A percentile compares a stretch with the other conserved stretches of the same genome.
Evolutionary conservation across 2,797 vertebrate genomes (phyloP).

Genomic region (Alfaro cultratus): DNA sequence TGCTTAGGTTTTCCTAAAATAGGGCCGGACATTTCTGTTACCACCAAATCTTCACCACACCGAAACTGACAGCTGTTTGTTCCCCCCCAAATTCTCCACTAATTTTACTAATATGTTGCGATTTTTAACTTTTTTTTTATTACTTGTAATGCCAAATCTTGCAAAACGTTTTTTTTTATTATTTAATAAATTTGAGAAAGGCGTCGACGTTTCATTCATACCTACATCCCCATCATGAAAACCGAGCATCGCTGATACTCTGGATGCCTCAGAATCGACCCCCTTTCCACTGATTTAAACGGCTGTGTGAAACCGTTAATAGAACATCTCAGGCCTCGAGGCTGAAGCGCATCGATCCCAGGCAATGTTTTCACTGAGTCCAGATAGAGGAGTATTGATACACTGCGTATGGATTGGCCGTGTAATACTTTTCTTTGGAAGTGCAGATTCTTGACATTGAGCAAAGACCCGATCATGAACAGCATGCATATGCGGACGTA

Average conservation of each 20-base stretch:
- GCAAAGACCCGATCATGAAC: slow-evolving; percentile 39
- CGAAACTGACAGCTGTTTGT: rapidly evolving
- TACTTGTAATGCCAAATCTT: slow-evolving; percentile 1
- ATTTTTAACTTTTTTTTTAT: not conserved
- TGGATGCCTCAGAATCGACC: slow-evolving; percentile 63
- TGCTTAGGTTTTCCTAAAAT: not conserved
- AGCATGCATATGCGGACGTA: slow-evolving; percentile 27
- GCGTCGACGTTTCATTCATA: slow-evolving; percentile 46
- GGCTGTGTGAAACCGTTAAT: slow-evolving; percentile 72
- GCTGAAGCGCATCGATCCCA: slow-evolving; percentile 68
- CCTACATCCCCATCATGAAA: slow-evolving; percentile 58
- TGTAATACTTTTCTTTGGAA: slow-evolving; percentile 52
- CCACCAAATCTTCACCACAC: not conserved
- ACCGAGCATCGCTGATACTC: slow-evolving; percentile 47
- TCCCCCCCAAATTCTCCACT: not conserved
- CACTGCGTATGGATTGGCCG: slow-evolving; percentile 59
- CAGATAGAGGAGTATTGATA: slow-evolving; percentile 70
- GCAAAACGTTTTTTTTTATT: not conserved
- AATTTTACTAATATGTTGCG: not conserved
- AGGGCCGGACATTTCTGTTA: not conserved
- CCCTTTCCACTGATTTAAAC: slow-evolving; percentile 65
- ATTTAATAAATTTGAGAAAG: not conserved
- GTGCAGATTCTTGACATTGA: slow-evolving; percentile 42
- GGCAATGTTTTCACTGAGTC: slow-evolving; percentile 64
- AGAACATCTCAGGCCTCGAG: slow-evolving; percentile 67